phyloP scores from a whole-genome alignment of 2,888 invertebrate species.

The Sericinus montela region DNA sequence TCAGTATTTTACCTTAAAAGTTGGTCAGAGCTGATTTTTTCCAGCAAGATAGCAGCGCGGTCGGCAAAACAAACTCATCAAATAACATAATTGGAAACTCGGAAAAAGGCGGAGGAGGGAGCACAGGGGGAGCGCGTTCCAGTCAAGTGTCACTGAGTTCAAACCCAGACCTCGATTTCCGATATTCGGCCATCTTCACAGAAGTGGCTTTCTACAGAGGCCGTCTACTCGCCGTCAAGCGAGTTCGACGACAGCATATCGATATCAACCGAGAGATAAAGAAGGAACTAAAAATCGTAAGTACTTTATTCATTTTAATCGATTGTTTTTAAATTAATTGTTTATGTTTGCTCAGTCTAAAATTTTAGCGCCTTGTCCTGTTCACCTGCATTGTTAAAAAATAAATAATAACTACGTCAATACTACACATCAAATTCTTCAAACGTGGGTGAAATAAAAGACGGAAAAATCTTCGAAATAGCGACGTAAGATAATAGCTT shows the following conservation, averaged over 20 bases:
- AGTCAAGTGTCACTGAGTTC: slow-evolving; percentile 95
- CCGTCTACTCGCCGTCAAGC: slow-evolving; percentile 91
- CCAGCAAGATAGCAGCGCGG: slow-evolving; percentile 79
- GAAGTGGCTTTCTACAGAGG: slow-evolving; percentile 94
- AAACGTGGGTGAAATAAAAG: too few relatives aligned
- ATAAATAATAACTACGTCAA: too few relatives aligned
- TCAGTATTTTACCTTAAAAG: slow-evolving; percentile 24
- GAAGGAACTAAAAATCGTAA: slow-evolving; percentile 93
- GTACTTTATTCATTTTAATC: slow-evolving; percentile 30
- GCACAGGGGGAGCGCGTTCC: slow-evolving; percentile 80
- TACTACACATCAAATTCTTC: too few relatives aligned
- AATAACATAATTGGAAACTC: slow-evolving; percentile 80
- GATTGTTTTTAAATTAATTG: too few relatives aligned
- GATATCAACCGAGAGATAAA: slow-evolving; percentile 95
- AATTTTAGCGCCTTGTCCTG: too few relatives aligned
- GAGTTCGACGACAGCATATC: slow-evolving; percentile 89
- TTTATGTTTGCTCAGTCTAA: too few relatives aligned
- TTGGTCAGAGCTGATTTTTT: slow-evolving; percentile 76
- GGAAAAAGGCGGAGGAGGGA: slow-evolving; percentile 51
- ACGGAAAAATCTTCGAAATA: too few relatives aligned
- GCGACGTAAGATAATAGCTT: too few relatives aligned
- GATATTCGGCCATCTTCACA: slow-evolving; percentile 94
- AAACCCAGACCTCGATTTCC: slow-evolving; percentile 94
- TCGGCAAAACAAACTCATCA: slow-evolving; percentile 90
- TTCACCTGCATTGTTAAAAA: too few relatives aligned